Conservation (phyloP, 2,113 vertebrate genomes). For the Hemichromis elongatus region DNA sequence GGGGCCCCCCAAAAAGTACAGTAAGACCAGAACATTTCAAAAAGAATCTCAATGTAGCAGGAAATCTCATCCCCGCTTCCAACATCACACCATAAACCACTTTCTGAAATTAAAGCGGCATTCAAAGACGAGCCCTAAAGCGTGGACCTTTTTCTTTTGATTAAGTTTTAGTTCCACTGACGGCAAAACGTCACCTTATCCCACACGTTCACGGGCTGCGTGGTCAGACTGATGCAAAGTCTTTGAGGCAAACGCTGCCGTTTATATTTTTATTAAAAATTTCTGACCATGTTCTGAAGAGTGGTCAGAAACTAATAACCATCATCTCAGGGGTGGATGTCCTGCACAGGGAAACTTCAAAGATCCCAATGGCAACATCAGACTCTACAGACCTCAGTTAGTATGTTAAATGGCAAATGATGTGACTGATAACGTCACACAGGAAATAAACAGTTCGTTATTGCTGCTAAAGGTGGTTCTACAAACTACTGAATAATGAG, state of each 20-base stretch:
- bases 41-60: not conserved
- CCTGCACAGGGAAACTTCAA: not conserved
- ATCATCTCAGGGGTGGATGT: not conserved
- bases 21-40: not conserved
- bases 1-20: accelerated
- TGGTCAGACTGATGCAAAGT: not conserved
- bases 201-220: accelerated
- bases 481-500: accelerated
- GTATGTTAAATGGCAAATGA: not conserved
- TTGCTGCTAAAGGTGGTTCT: not conserved
- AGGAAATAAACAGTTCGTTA: not conserved
- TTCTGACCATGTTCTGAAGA: not conserved
- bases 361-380: not conserved
- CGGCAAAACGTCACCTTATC: not conserved
- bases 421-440: not conserved
- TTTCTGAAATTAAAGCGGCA: not conserved
- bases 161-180: not conserved
- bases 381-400: not conserved
- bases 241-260: not conserved
- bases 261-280: not conserved
- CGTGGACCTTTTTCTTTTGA: not conserved
- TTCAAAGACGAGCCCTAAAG: not conserved
- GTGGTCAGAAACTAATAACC: accelerated
- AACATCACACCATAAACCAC: not conserved
- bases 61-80: not conserved